Conservation (phyloP, 1,140 invertebrate genomes). For the Hylaeus anthracinus region DNA sequence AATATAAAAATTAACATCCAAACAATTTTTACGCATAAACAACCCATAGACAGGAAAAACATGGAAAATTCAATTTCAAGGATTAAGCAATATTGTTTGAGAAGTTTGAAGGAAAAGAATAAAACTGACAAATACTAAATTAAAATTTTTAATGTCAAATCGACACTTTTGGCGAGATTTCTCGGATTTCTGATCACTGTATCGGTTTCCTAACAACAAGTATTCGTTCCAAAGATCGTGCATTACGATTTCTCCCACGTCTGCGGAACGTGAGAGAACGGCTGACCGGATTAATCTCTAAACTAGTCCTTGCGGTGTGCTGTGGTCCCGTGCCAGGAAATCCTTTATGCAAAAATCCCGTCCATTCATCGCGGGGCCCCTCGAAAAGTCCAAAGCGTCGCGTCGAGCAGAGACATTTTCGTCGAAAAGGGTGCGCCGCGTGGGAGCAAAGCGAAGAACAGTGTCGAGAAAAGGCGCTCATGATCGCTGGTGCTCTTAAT, state of each 20-base stretch:
- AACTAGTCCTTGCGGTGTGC: slow-evolving; percentile 15
- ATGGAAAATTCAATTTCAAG: too few species aligned
- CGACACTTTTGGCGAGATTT: too few species aligned
- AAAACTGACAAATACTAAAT: too few species aligned
- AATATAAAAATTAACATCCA: too few species aligned
- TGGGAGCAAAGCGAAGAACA: slow-evolving; percentile 30
- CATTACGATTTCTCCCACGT: slow-evolving; percentile 50
- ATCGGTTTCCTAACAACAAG: neutral
- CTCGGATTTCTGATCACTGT: too few species aligned
- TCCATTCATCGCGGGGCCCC: slow-evolving; percentile 45
- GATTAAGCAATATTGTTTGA: too few species aligned
- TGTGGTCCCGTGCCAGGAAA: slow-evolving; percentile 1
- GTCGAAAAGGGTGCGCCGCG: slow-evolving; percentile 29
- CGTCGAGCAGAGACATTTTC: slow-evolving; percentile 19
- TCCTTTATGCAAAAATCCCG: slow-evolving; percentile 63
- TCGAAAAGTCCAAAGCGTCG: slow-evolving; percentile 14
- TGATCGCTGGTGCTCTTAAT: slow-evolving; percentile 18
- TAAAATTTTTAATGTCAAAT: too few species aligned
- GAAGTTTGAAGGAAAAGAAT: too few species aligned
- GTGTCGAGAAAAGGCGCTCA: slow-evolving; percentile 9
- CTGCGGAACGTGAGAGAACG: slow-evolving; percentile 35
- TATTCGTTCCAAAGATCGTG: neutral
- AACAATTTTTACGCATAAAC: too few species aligned
- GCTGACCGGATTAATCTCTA: slow-evolving; percentile 53
- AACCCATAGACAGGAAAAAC: too few species aligned